Conservation (phyloP, 2,888 invertebrate species). For the Drosophila tripunctata region DNA sequence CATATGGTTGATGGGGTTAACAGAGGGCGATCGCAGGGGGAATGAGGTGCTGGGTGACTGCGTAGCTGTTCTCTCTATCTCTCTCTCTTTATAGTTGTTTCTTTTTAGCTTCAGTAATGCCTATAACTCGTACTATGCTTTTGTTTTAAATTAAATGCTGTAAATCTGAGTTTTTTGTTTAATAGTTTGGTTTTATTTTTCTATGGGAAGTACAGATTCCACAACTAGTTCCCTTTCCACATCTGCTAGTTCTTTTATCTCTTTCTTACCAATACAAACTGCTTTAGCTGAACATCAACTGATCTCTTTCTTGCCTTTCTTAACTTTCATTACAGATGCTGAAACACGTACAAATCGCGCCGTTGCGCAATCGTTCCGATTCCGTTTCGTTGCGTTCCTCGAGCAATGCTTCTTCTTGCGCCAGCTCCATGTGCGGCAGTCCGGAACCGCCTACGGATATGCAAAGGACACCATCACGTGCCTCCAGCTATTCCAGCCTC, state of each 20-base stretch:
- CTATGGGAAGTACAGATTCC: too few species aligned
- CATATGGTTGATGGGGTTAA: constrained; percentile 5
- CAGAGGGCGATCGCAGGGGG: not conserved
- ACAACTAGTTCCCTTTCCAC: too few species aligned
- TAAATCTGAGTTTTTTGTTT: not conserved
- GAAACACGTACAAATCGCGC: constrained; percentile 96
- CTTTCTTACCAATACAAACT: too few species aligned
- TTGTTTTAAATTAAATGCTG: not conserved
- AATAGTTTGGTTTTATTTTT: not conserved
- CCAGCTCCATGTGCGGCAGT: constrained; percentile 87
- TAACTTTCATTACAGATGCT: constrained; percentile 88
- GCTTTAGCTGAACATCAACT: not conserved
- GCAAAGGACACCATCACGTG: constrained; percentile 87
- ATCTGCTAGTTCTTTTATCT: too few species aligned
- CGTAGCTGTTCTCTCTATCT: not conserved
- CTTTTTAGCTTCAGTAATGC: not conserved
- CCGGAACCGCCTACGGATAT: constrained; percentile 86
- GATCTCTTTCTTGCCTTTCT: not conserved
- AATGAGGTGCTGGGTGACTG: constrained; percentile 7
- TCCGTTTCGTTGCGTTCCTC: constrained; percentile 90
- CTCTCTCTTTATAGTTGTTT: not conserved
- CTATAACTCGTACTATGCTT: not conserved
- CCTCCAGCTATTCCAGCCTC: constrained; percentile 88
- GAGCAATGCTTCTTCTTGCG: constrained; percentile 86
- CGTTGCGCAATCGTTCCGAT: constrained; percentile 93